phyloP scores from a whole-genome alignment of 2,888 invertebrate species.

The Malthinus seriepunctatus region DNA sequence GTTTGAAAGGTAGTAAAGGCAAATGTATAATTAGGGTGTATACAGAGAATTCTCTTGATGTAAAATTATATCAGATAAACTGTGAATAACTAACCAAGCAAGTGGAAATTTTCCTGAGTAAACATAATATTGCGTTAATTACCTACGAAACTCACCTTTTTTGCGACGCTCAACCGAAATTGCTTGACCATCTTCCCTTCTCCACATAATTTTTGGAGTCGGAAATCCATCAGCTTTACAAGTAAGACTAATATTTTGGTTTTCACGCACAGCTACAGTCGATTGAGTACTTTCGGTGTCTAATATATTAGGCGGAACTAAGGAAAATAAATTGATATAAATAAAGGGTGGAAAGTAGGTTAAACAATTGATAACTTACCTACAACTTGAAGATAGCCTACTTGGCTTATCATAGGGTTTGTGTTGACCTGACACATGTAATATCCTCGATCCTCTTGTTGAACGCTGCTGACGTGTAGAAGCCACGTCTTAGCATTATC shows the following conservation, averaged over 20 bases:
- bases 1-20: conserved; percentile 14
- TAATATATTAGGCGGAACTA: conserved; percentile 93
- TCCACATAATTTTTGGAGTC: conserved; percentile 90
- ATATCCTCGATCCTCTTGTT: conserved; percentile 88
- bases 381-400: conserved; percentile 90
- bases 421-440: conserved; percentile 92
- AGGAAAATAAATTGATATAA: conserved; percentile 32
- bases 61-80: conserved; percentile 27
- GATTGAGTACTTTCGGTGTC: conserved; percentile 90
- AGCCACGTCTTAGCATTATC: conserved; percentile 93
- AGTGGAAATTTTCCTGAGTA: conserved; percentile 27
- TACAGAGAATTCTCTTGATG: conserved; percentile 22
- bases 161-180: conserved; percentile 84
- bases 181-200: conserved; percentile 85
- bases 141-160: conserved; percentile 67
- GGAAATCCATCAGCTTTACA: conserved; percentile 93
- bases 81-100: conserved; percentile 24
- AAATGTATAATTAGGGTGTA: conserved; percentile 28
- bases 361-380: conserved; percentile 63
- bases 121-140: conserved; percentile 29
- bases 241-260: conserved; percentile 89
- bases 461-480: conserved; percentile 87
- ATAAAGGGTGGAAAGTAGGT: background rate
- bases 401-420: conserved; percentile 94
- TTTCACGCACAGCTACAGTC: conserved; percentile 89